These are phyloP conservation scores for Oxyura jamaicensis DNA, from an alignment of 2,113 vertebrate species.

Conservation along the genomic window DNA sequence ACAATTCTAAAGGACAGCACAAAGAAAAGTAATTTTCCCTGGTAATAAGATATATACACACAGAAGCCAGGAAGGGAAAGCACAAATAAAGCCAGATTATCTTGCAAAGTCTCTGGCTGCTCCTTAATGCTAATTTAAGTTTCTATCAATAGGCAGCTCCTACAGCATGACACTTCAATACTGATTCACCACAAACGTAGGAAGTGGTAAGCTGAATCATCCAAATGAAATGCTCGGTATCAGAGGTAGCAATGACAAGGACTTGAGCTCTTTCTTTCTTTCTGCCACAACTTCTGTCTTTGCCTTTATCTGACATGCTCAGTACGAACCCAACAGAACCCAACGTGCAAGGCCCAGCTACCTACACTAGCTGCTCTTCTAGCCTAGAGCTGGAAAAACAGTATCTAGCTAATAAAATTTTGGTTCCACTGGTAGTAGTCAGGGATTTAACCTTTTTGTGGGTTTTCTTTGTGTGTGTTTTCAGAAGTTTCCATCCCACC, in stretches of 20 bases:
- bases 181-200: conserved; percentile 20
- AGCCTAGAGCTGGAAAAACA: not conserved
- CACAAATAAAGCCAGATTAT: conserved; percentile 67
- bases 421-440: not conserved
- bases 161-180: conserved; percentile 42
- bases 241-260: not conserved
- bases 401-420: not conserved
- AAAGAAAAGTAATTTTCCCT: conserved; percentile 58
- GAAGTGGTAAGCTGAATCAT: conserved; percentile 16
- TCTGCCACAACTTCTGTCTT: not conserved
- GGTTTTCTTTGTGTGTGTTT: not conserved
- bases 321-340: not conserved
- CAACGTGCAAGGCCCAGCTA: not conserved
- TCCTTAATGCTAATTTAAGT: conserved; percentile 67
- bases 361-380: not conserved
- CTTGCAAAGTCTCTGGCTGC: conserved; percentile 49
- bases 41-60: conserved; percentile 66
- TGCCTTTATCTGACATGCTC: not conserved
- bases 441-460: not conserved
- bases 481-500: not conserved
- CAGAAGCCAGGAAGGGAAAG: conserved; percentile 22
- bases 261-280: not conserved
- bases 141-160: conserved; percentile 47
- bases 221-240: conserved; percentile 12
- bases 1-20: conserved; percentile 49